Evolutionary conservation across 2,888 invertebrate genomes (phyloP).

Genomic region (Drosophila dives): DNA sequence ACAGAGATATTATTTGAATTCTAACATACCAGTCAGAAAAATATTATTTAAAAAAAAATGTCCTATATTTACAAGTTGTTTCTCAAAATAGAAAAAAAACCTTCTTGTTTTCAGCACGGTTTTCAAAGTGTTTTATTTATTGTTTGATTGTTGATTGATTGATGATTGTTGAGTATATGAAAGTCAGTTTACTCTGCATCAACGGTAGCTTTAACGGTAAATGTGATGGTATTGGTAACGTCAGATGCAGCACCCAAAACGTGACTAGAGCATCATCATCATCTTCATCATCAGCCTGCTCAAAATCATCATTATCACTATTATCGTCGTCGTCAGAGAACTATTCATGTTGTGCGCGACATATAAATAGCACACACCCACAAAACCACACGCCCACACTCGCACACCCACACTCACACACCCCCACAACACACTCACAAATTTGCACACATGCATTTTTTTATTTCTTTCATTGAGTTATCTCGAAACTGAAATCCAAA

Average conservation of each 20-base stretch:
- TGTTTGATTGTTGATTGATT: too few species aligned
- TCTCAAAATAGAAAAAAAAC: background rate
- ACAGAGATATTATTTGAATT: background rate
- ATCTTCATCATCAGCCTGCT: background rate
- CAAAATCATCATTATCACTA: conserved; percentile 2
- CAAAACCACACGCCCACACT: conserved; percentile 3
- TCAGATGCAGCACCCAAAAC: conserved; percentile 36
- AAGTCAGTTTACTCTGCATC: background rate
- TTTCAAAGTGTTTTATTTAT: background rate
- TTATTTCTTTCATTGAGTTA: background rate
- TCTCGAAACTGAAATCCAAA: background rate
- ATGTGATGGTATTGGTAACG: background rate
- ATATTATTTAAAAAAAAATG: background rate
- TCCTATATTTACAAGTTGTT: background rate
- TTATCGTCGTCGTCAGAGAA: conserved; percentile 7
- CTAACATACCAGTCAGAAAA: background rate
- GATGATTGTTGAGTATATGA: background rate
- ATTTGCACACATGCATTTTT: background rate
- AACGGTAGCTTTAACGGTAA: background rate
- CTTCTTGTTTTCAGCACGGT: too few species aligned
- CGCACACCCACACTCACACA: background rate
- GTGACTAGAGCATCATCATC: conserved; percentile 59
- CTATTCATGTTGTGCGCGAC: conserved; percentile 48
- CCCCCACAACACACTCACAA: background rate
- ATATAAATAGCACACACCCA: conserved; percentile 34